These are phyloP conservation scores for Neomonachus schauinslandi DNA, from an alignment of 2,113 vertebrate species.

Conservation along the genomic window DNA sequence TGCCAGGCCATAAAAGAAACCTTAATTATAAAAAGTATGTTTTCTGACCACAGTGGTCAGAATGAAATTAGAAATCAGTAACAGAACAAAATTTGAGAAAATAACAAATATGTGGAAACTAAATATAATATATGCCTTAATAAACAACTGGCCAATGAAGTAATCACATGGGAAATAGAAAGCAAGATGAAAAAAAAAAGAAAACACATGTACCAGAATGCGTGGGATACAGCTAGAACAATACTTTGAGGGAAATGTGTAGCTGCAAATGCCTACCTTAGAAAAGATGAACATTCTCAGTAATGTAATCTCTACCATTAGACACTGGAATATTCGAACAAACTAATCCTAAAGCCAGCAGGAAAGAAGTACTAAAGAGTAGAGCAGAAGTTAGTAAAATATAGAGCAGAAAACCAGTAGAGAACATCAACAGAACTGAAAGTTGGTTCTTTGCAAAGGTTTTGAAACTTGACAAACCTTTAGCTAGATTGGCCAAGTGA, in stretches of 20 bases:
- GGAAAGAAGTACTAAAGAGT: background rate
- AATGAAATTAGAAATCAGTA: background rate
- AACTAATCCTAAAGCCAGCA: background rate
- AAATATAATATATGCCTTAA: background rate
- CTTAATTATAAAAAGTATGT: background rate
- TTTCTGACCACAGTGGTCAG: background rate
- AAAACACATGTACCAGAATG: background rate
- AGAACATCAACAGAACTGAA: background rate
- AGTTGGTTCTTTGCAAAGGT: background rate
- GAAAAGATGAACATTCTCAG: background rate
- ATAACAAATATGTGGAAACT: background rate
- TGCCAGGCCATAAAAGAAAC: background rate
- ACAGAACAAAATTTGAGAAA: background rate
- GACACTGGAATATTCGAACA: background rate
- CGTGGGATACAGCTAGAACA: background rate
- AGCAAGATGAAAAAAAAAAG: background rate
- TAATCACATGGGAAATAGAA: background rate
- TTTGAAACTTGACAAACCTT: background rate
- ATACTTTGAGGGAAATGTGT: background rate
- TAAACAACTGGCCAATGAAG: background rate
- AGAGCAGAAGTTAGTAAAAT: background rate
- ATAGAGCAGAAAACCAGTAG: background rate
- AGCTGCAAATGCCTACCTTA: background rate
- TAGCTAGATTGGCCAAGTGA: background rate
- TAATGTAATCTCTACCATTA: background rate